phyloP scores from a whole-genome alignment of 2,113 vertebrate species.

The Leptobrachium leishanense region DNA sequence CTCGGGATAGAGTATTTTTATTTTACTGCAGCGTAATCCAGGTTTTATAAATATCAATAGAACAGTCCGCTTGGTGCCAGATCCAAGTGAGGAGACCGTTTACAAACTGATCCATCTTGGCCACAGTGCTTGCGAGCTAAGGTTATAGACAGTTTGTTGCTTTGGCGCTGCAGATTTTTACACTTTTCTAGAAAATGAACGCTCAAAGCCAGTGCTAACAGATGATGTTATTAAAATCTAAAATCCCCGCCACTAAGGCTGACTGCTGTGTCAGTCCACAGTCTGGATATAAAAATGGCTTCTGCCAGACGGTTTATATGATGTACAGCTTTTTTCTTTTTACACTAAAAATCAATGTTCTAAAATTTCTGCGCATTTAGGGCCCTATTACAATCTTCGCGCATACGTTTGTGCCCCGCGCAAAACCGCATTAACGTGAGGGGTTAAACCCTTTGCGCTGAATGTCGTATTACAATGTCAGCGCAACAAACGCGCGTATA shows the following conservation, averaged over 20 bases:
- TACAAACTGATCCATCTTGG: slow-evolving; percentile 20
- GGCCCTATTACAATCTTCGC: too few species aligned
- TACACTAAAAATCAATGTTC: too few species aligned
- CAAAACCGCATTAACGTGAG: too few species aligned
- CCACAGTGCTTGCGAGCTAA: slow-evolving; percentile 9
- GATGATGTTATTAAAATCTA: slow-evolving; percentile 42
- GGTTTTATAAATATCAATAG: background rate
- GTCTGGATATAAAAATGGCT: slow-evolving; percentile 17
- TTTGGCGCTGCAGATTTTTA: slow-evolving; percentile 33
- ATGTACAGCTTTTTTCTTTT: too few species aligned
- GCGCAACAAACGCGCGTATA: too few species aligned
- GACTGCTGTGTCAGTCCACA: slow-evolving; percentile 12
- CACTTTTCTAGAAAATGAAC: slow-evolving; percentile 39
- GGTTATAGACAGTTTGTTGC: slow-evolving; percentile 34
- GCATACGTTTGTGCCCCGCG: too few species aligned
- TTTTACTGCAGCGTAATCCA: too few species aligned
- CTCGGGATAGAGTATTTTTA: too few species aligned
- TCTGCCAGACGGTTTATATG: slow-evolving; percentile 5
- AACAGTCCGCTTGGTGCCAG: slow-evolving; percentile 4
- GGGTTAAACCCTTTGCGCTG: too few species aligned
- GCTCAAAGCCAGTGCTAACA: slow-evolving; percentile 34
- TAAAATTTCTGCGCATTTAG: too few species aligned
- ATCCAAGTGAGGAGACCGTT: slow-evolving; percentile 19
- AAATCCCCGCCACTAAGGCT: slow-evolving; percentile 30
- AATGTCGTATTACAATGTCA: too few species aligned